These are phyloP conservation scores for Melipona beecheii DNA, from an alignment of 2,888 invertebrate genomes.

Conservation along the genomic window DNA sequence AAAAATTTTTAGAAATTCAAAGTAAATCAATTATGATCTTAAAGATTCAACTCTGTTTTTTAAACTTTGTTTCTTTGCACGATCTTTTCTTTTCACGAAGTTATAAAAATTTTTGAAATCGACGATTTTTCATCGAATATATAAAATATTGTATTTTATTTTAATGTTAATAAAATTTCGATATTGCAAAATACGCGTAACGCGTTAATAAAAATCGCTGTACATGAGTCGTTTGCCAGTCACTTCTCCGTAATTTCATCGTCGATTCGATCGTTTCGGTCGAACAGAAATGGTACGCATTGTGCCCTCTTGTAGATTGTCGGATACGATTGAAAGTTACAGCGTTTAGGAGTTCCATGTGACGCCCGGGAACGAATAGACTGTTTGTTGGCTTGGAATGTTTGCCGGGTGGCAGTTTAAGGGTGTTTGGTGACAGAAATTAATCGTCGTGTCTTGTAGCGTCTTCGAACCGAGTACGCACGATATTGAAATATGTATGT, in stretches of 20 bases:
- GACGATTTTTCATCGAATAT: too few species aligned
- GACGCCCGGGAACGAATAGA: not conserved
- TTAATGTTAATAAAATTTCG: not conserved
- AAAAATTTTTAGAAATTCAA: too few species aligned
- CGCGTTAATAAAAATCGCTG: not conserved
- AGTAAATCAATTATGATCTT: too few species aligned
- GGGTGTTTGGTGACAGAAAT: not conserved
- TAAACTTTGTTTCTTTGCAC: too few species aligned
- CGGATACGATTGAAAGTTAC: not conserved
- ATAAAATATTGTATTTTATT: too few species aligned
- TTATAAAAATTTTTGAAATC: too few species aligned
- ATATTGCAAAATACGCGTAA: not conserved
- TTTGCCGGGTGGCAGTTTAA: too few species aligned
- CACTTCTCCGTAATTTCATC: conserved; percentile 27
- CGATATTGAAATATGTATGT: not conserved
- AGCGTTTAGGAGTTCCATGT: not conserved
- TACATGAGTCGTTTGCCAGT: conserved; percentile 53
- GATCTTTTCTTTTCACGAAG: too few species aligned
- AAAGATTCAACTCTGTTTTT: too few species aligned
- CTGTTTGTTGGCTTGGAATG: not conserved
- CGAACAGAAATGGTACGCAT: too few species aligned
- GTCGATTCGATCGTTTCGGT: not conserved
- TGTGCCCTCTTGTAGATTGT: not conserved
- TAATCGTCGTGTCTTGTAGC: not conserved
- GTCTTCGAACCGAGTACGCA: too few species aligned